Evolutionary conservation across 2,797 vertebrate species (phyloP).

Genomic region (Cirrhinus mrigala): DNA sequence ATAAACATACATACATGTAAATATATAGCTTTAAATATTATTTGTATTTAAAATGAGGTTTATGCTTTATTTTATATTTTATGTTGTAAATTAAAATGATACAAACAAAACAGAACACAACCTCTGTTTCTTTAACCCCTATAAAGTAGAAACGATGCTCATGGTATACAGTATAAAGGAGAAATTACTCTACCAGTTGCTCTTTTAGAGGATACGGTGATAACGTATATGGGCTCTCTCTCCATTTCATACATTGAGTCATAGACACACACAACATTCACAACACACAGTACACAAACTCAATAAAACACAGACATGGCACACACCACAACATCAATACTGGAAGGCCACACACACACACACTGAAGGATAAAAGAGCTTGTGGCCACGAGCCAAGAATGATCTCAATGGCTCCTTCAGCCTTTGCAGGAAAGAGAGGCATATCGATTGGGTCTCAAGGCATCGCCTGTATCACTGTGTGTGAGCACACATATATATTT

Average conservation of each 20-base stretch:
- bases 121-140: background rate
- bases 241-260: constrained; percentile 31
- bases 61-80: background rate
- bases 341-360: constrained; percentile 50
- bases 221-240: background rate
- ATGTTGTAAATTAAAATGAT: background rate
- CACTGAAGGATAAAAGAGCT: constrained; percentile 81
- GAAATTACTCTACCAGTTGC: constrained; percentile 7
- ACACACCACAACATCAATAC: constrained; percentile 57
- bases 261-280: constrained; percentile 36
- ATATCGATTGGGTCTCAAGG: constrained; percentile 83
- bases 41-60: too few species aligned
- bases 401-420: constrained; percentile 85
- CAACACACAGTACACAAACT: constrained; percentile 45
- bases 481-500: constrained; percentile 58
- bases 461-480: constrained; percentile 74
- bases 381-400: constrained; percentile 81
- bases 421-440: constrained; percentile 76
- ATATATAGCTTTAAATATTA: background rate
- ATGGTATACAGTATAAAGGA: background rate
- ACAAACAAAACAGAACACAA: background rate
- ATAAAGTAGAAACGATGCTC: background rate
- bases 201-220: background rate
- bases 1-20: background rate
- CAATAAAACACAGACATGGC: constrained; percentile 58